Base-by-base conservation (phyloP, 30 jellyfish, hydroid and myxozoan genomes). In the Hydractinia symbiolongicarpus region DNA sequence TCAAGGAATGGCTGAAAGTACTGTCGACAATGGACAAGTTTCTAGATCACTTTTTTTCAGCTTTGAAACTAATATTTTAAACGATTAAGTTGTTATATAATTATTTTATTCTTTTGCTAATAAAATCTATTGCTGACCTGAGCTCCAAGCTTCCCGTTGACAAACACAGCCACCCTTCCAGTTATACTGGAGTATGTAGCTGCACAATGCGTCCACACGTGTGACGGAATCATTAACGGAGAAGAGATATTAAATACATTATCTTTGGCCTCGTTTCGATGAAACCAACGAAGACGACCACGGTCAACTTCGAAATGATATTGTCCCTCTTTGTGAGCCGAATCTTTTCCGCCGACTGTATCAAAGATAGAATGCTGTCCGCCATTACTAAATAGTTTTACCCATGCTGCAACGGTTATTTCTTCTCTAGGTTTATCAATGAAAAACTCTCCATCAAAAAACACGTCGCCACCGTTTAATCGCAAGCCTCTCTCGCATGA, bases 171-270 rank as follows among this genome's bases (percentile, higher is more conserved):
- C 5, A 82, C 96, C 68, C 89, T 66, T 17, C 99, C 96, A 1
- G 94, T 76, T 10, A 79, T 80, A 54, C 88, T 83, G 54, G 86
- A 88, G 72, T 93, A 93, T 0, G 99, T 82, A 9, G 96, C 99
- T 49, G 99, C 94, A 82, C 96, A 87, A 87, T 93, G 99, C 21
- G 99, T 93, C 99, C 99, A 93, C 19, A 84, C 86, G 79, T 93
- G 99, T 67, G 99, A 96, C 14, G 99, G 99, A 9, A 93, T 90
- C 95, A 87, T 84, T 50, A 93, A 77, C 50, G 97, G 97, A 16
- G 99, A 89, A 4, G 96, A 87, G 8, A 87, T 86, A 66, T 93
- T 93, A 76, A 93, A 93, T 8, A 88, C 87, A 16, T 82, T 81
- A 4, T 86, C 84, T 40, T 90, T 89, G 14, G 87, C 99, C 73